A percentile compares a stretch with the other conserved stretches of the same genome.
Conservation (phyloP, 2,888 invertebrate genomes). For the Pseudococcus viburni region DNA sequence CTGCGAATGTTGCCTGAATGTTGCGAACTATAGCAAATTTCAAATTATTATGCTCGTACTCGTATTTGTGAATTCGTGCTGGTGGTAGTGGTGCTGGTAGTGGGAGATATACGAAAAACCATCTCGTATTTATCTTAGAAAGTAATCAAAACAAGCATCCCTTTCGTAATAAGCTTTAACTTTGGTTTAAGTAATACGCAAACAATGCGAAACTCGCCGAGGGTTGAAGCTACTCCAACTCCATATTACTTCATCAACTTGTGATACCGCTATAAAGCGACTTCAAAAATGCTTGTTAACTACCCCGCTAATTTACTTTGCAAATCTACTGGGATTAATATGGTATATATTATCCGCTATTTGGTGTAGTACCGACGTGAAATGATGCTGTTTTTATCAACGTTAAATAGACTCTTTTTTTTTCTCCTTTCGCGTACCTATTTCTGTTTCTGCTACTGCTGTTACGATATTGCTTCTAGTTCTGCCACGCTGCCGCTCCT, state of each 20-base stretch:
- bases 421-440: not conserved
- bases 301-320: slow-evolving; percentile 57
- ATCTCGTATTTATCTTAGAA: slow-evolving; percentile 52
- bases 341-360: slow-evolving; percentile 8
- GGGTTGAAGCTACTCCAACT: not conserved
- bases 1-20: too few relatives aligned
- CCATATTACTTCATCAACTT: not conserved
- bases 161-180: slow-evolving; percentile 39
- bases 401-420: not conserved
- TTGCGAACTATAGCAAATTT: too few relatives aligned
- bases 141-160: slow-evolving; percentile 54
- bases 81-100: too few relatives aligned
- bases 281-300: slow-evolving; percentile 50
- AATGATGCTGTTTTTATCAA: slow-evolving; percentile 1
- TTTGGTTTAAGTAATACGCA: slow-evolving; percentile 43
- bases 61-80: too few relatives aligned
- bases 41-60: too few relatives aligned
- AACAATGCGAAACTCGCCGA: slow-evolving; percentile 42
- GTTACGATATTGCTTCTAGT: not conserved
- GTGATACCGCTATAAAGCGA: not conserved
- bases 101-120: slow-evolving; percentile 16
- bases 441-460: not conserved
- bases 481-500: not conserved
- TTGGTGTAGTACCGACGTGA: not conserved
- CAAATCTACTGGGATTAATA: slow-evolving; percentile 34